Evolutionary conservation across 2,888 invertebrate species (phyloP).

Genomic region (Hemaris fuciformis): DNA sequence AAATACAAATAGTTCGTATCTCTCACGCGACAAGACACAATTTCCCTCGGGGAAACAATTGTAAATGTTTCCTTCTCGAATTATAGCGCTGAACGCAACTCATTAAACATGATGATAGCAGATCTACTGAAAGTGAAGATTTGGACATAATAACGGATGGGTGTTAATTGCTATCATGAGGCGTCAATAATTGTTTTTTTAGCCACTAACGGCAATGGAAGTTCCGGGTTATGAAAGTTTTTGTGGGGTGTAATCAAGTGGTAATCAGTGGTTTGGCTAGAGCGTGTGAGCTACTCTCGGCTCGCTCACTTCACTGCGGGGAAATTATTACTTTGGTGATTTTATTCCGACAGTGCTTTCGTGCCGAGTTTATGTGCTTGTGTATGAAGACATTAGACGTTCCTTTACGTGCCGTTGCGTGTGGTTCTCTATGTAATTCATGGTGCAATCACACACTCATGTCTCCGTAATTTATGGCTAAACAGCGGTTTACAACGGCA

Average conservation of each 20-base stretch:
- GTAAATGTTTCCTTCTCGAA: conserved; percentile 42
- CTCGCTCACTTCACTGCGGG: conserved; percentile 45
- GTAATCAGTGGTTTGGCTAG: conserved; percentile 74
- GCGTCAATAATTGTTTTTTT: conserved; percentile 78
- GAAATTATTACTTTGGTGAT: conserved; percentile 72
- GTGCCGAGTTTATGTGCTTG: conserved; percentile 46
- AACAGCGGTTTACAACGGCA: conserved; percentile 46
- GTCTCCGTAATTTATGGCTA: conserved; percentile 60
- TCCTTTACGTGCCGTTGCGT: conserved; percentile 72
- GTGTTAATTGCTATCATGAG: conserved; percentile 79
- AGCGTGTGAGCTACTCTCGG: conserved; percentile 71
- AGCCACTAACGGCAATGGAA: conserved; percentile 70
- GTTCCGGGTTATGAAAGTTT: conserved; percentile 78
- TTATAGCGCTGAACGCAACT: conserved; percentile 42
- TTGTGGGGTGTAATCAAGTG: conserved; percentile 76
- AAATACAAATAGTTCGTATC: conserved; percentile 41
- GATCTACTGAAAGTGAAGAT: conserved; percentile 69
- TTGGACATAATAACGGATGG: conserved; percentile 74
- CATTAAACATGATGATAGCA: conserved; percentile 62
- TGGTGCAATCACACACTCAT: conserved; percentile 63
- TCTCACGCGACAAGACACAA: conserved; percentile 38
- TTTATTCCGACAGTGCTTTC: conserved; percentile 55
- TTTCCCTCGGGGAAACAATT: conserved; percentile 32
- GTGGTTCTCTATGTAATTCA: conserved; percentile 63
- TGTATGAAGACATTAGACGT: conserved; percentile 76